Evolutionary conservation across 2,888 invertebrate species (phyloP), one percentile per base, ranked within the genome.

Genomic region (Parapristionchus giblindavisi): DNA sequence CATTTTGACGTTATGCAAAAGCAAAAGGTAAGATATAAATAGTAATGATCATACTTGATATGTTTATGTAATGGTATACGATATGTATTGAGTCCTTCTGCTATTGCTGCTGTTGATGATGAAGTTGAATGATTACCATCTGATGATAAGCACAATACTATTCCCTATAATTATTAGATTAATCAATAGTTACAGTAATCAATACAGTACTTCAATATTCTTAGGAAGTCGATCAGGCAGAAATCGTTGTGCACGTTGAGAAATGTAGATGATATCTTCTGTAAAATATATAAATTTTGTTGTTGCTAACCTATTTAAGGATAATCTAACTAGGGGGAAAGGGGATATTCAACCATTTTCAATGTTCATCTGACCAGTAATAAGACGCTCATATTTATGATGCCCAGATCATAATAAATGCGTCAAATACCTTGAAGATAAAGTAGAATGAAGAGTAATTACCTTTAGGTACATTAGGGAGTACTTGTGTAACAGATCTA

Each of bases 261-360:
- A 63, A 24, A 63, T n/a, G 32, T 63, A 63, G 63, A 63, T 36
- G 38, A 63, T 63, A 6, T 63, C 63, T 27, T 63, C 63, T 63
- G 21, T 11, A 63, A 63, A n/a, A n/a, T 8, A 3, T 3, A 54
- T 58, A 1, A 11, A 14, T 34, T 29, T 11, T 34, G 21, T 34
- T 17, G n/a, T 34, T 14, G 36, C 11, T 21, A 1, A 29, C 1
- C 3, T 14, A 1, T 17, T 29, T 58, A 34, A 29, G 3, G 36
- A 17, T 14, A 43, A 14, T 43, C n/a, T n/a, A n/a, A n/a, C n/a
- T n/a, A n/a, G n/a, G n/a, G n/a, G n/a, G n/a, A n/a, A n/a, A n/a
- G n/a, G n/a, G n/a, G n/a, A n/a, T n/a, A n/a, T n/a, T n/a, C n/a
- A n/a, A n/a, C n/a, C n/a, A n/a, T n/a, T n/a, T n/a, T n/a, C n/a